Evolutionary conservation across 1,140 invertebrate species (phyloP), one percentile per base, ranked within the genome.

Genomic region (Brachystomella parvula): DNA sequence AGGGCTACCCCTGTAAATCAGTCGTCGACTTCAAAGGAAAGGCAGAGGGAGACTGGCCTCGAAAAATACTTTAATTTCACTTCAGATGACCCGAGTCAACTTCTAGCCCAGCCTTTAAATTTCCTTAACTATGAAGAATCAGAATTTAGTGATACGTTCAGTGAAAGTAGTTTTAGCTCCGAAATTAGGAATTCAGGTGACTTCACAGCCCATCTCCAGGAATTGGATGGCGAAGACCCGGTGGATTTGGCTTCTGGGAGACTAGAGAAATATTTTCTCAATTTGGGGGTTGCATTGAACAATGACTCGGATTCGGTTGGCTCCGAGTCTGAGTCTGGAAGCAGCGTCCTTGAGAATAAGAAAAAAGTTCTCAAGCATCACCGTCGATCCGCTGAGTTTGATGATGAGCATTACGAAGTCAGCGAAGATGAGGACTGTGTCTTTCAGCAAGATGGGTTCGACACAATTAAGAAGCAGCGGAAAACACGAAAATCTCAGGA

Each of bases 11-110:
- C 64, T 19, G 12, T 64, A 32, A 56, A 62, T 32, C 31, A 2
- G 60, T 53, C 17, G 66, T 28, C 31, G 47, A 64, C n/a, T 17
- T 30, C 39, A 17, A 53, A 35, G 56, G 12, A 69, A n/a, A n/a
- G n/a, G n/a, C n/a, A n/a, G n/a, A n/a, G n/a, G n/a, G n/a, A n/a
- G n/a, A n/a, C n/a, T 0, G 89, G 92, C 73, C 75, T 95, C 63
- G 91, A 94, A 76, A 92, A 92, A 76, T 94, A 95, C 76, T 95
- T 93, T 79, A 91, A 90, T 76, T 92, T 88, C 73, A 88, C 29
- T 29, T 32, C 58, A 47, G 30, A 69, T 33, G 49, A 53, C 49
- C 24, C 9, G 24, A 15, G 49, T 12, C 12, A 15, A 15, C 49
- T n/a, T 6, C 49, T 53, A 39, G 63, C 69, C 65, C 9, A 12